Evolutionary conservation across 1,140 invertebrate genomes (phyloP), one percentile per base, ranked within the genome.

Genomic region (Goniozus legneri): DNA sequence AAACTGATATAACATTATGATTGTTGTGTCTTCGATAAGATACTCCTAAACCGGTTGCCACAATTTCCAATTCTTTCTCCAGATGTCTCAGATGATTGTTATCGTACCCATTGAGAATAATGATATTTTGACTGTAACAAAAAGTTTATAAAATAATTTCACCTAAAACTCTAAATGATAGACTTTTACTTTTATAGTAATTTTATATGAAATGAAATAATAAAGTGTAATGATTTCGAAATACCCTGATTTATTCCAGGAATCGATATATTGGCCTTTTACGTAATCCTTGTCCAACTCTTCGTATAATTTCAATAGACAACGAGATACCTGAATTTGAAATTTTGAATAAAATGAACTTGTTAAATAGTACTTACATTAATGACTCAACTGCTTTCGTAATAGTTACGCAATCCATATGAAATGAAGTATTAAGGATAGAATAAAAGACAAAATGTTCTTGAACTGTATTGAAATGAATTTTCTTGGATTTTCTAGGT

Each of bases 71-170:
- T 36, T 70, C 58, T 0, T 48, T 12, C 0, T 60, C 20, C 0
- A 70, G 50, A 34, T 60, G 64, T 22, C 47, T 54, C 22, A 70
- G 38, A 49, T 69, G 67, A 2, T 54, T 60, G 22, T 67, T 63
- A 55, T 65, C 37, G 3, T 50, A 56, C 30, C 63, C 67, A 19
- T 42, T 47, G 2, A 69, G 35, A n/a, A 70, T 32, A 2, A 59
- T 19, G 38, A 70, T 53, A 21, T 42, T 56, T 36, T 58, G 48
- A 6, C 67, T 68, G 27, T 19, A 31, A 46, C 3, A 20, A 22
- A 41, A 40, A 34, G 6, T 14, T 24, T 12, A 39, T 13, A n/a
- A 45, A 38, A 3, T 36, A 19, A 12, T 12, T 0, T 8, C 13
- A 10, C 3, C 2, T n/a, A 3, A n/a, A 36, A 2, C 15, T 35